These are phyloP conservation scores for Drosophila ochracea DNA, from an alignment of 2,888 invertebrate genomes.

Conservation along the genomic window DNA sequence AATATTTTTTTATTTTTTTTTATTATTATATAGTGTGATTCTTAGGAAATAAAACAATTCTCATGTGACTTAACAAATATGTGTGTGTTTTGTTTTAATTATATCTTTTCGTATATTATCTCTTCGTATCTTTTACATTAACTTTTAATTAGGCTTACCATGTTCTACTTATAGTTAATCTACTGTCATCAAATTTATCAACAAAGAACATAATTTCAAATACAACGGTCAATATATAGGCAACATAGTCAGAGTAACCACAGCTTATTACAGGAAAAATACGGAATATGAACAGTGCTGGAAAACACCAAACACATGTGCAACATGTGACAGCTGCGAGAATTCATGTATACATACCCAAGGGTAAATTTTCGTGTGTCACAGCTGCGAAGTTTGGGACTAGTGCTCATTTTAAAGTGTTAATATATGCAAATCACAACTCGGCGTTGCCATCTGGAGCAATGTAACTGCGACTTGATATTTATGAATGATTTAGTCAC, in stretches of 20 bases:
- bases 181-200: background rate
- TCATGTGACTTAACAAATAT: slow-evolving; percentile 1
- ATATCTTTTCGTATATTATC: no score
- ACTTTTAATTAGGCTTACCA: background rate
- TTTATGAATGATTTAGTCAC: slow-evolving; percentile 25
- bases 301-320: slow-evolving; percentile 1
- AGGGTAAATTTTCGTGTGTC: slow-evolving; percentile 13
- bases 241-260: background rate
- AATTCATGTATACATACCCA: slow-evolving; percentile 14
- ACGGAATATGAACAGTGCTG: background rate
- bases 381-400: slow-evolving; percentile 7
- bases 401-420: slow-evolving; percentile 11
- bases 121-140: background rate
- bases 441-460: slow-evolving; percentile 33
- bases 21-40: slow-evolving; percentile 27
- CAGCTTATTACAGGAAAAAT: background rate
- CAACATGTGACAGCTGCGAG: slow-evolving; percentile 8
- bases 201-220: background rate
- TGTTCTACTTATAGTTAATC: background rate
- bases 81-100: slow-evolving; percentile 4
- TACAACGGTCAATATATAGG: background rate
- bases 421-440: slow-evolving; percentile 7
- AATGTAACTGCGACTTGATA: slow-evolving; percentile 11
- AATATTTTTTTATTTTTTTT: slow-evolving; percentile 33
- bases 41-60: slow-evolving; percentile 40